Base-by-base conservation (phyloP, 2,888 invertebrate genomes). In the Cetonia aurata region DNA sequence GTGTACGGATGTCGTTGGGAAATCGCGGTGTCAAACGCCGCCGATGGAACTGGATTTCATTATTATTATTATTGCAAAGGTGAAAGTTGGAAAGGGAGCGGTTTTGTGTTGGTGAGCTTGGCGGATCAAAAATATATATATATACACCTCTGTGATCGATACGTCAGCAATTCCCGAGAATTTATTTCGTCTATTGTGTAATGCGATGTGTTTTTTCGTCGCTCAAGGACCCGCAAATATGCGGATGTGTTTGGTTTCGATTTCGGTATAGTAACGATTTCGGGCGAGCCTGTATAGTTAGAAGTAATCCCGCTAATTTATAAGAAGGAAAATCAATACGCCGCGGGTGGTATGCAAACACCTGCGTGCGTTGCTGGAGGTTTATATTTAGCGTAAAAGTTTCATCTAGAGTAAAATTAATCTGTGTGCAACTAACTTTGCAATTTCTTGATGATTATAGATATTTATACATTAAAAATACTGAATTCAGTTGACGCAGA, bases 51-150 rank as follows among this genome's bases (percentile, higher is more conserved):
- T 48, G 33, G 48, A 62, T 17, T 50, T 42, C 62, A 31, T 10
- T 62, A 48, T 25, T 25, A 48, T 25, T 25, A 25, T 25, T n/a
- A 53, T 31, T 33, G 33, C 48, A 13, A 15, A 62, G 46, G 62
- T 48, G 62, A 62, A 62, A 62, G 62, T 62, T 48, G 62, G 62
- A 62, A 60, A 62, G 33, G 62, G 62, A 48, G 48, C 62, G 62
- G 62, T 62, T 62, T 33, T 33, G 62, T 62, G 37, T 62, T 48
- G 62, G 33, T 48, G 48, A 31, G 62, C 8, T 44, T 46, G 44
- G 17, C 12, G 33, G 9, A 19, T 50, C 31, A 50, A 62, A 33
- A 60, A 48, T 48, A 25, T 25, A 25, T 25, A n/a, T n/a, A 25
- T 25, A 50, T 48, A 48, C 60, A 60, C 60, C 60, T 57, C 57